Evolutionary conservation across 2,888 invertebrate species (phyloP), one percentile per base, ranked within the genome.

Genomic region (Acanthosepion lycidas): DNA sequence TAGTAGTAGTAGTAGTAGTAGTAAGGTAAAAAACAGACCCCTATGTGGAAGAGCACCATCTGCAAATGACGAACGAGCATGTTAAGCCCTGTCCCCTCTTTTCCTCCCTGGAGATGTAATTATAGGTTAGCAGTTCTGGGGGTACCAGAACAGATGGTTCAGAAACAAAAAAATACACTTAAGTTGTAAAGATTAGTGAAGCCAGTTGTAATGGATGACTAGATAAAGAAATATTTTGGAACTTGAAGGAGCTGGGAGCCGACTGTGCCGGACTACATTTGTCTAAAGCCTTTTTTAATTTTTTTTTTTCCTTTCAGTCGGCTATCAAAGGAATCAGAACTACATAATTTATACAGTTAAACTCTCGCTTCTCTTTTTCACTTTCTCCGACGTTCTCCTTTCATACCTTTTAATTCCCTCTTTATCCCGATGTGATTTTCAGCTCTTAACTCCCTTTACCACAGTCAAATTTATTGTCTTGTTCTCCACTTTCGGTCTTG

Each of bases 71-170:
- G 78, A 78, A 78, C 12, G n/a, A 78, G 78, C 33, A 33, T 78
- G 78, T 78, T 78, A 78, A n/a, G 78, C n/a, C n/a, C n/a, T 8
- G 12, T n/a, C 0, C 78, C 78, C 78, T 12, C n/a, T n/a, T n/a
- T n/a, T 33, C 15, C 78, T 78, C 33, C 78, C 78, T 33, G n/a
- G 78, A 78, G n/a, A 78, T 78, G n/a, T 78, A 78, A 78, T 78
- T n/a, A 78, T 78, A 78, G 78, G 78, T 78, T 78, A 78, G 78
- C 78, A 78, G 33, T 78, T 78, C 78, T 78, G 78, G n/a, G n/a
- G 78, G n/a, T n/a, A 42, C 78, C 12, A 78, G n/a, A 78, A 78
- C 78, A 78, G 78, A 78, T 78, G 78, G 78, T 78, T 64, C 64
- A 33, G n/a, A n/a, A 78, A 78, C 12, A 78, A 15, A 33, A 78